Percentiles rank a stretch among this genome's conserved stretches.
Evolutionary conservation across 2,888 invertebrate genomes (phyloP).

Genomic region (Cryptocephalus moraei): DNA sequence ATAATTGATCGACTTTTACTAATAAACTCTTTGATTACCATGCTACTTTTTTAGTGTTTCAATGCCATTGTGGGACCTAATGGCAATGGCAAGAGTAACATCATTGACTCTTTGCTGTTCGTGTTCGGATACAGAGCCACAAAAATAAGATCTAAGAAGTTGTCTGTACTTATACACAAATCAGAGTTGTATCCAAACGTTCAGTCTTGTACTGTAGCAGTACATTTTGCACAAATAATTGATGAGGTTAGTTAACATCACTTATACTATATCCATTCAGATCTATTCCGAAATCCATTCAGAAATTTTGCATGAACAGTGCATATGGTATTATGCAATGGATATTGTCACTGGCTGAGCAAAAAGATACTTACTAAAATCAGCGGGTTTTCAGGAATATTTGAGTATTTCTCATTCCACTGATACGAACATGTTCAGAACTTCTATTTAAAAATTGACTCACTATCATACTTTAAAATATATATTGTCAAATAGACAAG

Average conservation of each 20-base stretch:
- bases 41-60: conserved; percentile 61
- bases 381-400: no score
- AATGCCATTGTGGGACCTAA: conserved; percentile 97
- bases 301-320: not conserved
- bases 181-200: conserved; percentile 70
- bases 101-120: conserved; percentile 98
- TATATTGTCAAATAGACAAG: no score
- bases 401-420: no score
- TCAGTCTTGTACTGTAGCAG: conserved; percentile 72
- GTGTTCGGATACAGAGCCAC: conserved; percentile 96
- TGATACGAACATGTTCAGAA: no score
- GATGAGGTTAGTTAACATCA: conserved; percentile 52
- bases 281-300: not conserved
- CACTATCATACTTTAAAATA: no score
- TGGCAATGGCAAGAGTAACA: conserved; percentile 98
- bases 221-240: conserved; percentile 75
- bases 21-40: not conserved
- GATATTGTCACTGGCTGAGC: not conserved
- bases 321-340: not conserved
- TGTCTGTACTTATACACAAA: conserved; percentile 86
- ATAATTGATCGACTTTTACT: not conserved
- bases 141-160: conserved; percentile 92
- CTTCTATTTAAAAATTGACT: no score
- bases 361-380: no score
- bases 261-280: not conserved